Evolutionary conservation across 2,113 vertebrate genomes (phyloP), one percentile per base, ranked within the genome.

Genomic region (Phaethon lepturus): DNA sequence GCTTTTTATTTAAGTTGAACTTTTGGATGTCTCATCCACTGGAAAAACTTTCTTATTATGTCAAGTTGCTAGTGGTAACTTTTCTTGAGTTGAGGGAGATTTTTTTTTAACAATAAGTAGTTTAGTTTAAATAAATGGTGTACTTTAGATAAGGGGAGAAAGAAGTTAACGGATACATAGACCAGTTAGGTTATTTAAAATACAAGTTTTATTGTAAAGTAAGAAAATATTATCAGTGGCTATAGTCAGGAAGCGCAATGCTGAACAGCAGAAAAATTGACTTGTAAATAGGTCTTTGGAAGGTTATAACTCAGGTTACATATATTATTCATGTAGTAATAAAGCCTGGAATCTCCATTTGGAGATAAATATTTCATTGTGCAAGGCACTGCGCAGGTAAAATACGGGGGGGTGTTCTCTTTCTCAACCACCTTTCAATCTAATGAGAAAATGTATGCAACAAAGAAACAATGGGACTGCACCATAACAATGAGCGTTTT

Each of bases 361-460:
- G 62, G 76, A 93, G 69, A 86, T 95, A 91, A 95, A 95, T 96
- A 96, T 95, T 97, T 97, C 35, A 96, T 92, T 88, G 35, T 62
- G 33, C 55, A 74, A 90, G 82, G 31, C 50, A 62, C 18, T 66
- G 28, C 13, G 47, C 72, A 89, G 64, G 73, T 93, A 35, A 73
- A 94, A 73, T 26, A n/a, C 5, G 3, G 28, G 29, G 10, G 7
- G 0, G 13, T 56, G 33, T 78, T 42, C 22, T 44, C 56, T 63
- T 86, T 69, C 38, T 33, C 74, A 76, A 33, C 15, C 35, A 53
- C 18, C n/a, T 88, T 88, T 55, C 40, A 56, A 47, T 56, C n/a
- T 81, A 84, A 78, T 94, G 68, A 75, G 44, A 78, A 91, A 85
- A 85, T 9, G 1, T 55, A 47, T 59, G 7, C 38, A 88, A 49